Evolutionary conservation across 2,888 invertebrate species (phyloP).

Genomic region (Drosophila pegasa): DNA sequence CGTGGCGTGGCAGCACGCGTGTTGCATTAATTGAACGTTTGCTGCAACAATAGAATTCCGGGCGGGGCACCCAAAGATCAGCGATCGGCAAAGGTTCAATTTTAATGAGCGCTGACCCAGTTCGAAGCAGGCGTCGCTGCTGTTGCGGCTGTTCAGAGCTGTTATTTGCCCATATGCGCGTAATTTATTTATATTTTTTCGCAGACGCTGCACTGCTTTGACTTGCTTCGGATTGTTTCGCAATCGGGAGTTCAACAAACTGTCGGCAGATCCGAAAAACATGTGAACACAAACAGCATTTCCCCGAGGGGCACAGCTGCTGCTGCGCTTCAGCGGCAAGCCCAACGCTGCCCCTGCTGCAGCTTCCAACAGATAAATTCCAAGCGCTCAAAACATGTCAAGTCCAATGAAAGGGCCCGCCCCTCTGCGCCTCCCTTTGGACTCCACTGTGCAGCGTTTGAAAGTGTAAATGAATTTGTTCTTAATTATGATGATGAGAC

Average conservation of each 20-base stretch:
- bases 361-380: constrained; percentile 67
- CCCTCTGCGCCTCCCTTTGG: neutral
- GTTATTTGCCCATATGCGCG: constrained; percentile 18
- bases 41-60: constrained; percentile 3
- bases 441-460: constrained; percentile 44
- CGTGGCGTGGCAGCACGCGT: constrained; percentile 59
- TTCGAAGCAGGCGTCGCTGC: constrained; percentile 37
- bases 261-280: constrained; percentile 20
- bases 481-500: constrained; percentile 73
- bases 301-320: constrained; percentile 69
- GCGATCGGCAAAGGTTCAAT: constrained; percentile 53
- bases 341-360: constrained; percentile 35
- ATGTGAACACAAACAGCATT: constrained; percentile 38
- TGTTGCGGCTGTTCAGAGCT: neutral
- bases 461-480: constrained; percentile 82
- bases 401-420: constrained; percentile 66
- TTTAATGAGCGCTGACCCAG: constrained; percentile 67
- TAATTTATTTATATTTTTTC: constrained; percentile 12
- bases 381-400: constrained; percentile 72
- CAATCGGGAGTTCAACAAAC: constrained; percentile 69
- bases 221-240: constrained; percentile 21
- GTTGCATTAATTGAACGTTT: constrained; percentile 60
- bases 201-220: constrained; percentile 9
- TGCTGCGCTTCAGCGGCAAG: constrained; percentile 68
- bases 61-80: constrained; percentile 30